Conservation (phyloP, 2,888 invertebrate species). For the Epinotia brunnichana region DNA sequence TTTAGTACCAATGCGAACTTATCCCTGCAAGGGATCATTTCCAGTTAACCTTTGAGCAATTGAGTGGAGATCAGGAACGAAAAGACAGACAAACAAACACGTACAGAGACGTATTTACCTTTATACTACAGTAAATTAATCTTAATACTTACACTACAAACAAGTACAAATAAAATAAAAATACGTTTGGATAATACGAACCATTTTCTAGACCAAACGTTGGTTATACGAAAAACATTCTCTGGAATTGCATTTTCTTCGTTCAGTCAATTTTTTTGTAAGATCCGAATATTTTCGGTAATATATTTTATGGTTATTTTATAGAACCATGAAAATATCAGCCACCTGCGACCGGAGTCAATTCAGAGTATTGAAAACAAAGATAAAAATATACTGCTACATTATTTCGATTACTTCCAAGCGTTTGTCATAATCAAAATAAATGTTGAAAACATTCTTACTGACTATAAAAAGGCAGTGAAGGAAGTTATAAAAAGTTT, state of each 20-base stretch:
- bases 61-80: too few relatives aligned
- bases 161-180: too few relatives aligned
- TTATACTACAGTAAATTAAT: too few relatives aligned
- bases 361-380: constrained; percentile 31
- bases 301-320: constrained; percentile 35
- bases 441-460: neutral
- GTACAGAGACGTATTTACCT: too few relatives aligned
- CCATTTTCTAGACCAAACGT: constrained; percentile 3
- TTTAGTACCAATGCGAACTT: too few relatives aligned
- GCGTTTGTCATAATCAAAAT: constrained; percentile 25
- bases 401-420: constrained; percentile 30
- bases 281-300: constrained; percentile 18
- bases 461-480: neutral
- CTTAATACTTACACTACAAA: too few relatives aligned
- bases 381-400: constrained; percentile 14
- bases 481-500: neutral
- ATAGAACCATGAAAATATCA: constrained; percentile 37
- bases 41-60: too few relatives aligned
- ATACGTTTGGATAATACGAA: neutral
- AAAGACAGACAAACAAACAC: too few relatives aligned
- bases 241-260: neutral
- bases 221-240: neutral
- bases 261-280: neutral
- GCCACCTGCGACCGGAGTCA: constrained; percentile 34
- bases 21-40: too few relatives aligned